Conservation (phyloP, 2,797 vertebrate genomes). For the Triplophysa yarkandensis region DNA sequence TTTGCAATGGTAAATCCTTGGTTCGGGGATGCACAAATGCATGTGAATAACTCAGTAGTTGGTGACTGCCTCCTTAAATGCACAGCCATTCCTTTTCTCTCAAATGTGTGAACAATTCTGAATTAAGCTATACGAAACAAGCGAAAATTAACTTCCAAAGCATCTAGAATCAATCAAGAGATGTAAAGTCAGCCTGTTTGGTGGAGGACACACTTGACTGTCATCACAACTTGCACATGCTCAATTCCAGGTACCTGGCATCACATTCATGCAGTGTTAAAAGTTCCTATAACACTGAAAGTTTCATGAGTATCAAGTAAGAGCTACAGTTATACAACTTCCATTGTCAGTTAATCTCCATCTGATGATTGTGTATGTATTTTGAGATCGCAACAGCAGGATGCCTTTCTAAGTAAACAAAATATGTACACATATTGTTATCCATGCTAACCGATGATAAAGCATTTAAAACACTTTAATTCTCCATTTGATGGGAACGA, state of each 20-base stretch:
- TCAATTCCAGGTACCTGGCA: conserved; percentile 36
- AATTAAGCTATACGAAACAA: not conserved
- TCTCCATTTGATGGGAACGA: conserved; percentile 59
- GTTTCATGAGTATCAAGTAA: conserved; percentile 22
- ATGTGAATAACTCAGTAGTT: not conserved
- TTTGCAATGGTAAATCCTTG: not conserved
- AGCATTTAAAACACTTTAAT: conserved; percentile 48
- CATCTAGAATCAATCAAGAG: conserved; percentile 42
- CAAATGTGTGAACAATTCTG: not conserved
- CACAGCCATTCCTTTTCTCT: not conserved
- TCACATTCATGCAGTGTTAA: conserved; percentile 51
- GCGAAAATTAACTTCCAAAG: not conserved
- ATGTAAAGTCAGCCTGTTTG: conserved; percentile 28
- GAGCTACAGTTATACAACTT: not conserved
- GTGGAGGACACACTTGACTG: conserved; percentile 14
- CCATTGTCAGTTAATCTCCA: too few relatives aligned
- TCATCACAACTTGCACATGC: conserved; percentile 46
- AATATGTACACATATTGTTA: conserved; percentile 1
- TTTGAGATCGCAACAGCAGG: not conserved
- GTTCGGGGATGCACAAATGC: not conserved
- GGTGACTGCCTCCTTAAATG: not conserved
- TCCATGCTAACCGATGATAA: conserved; percentile 22
- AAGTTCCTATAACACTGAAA: conserved; percentile 18
- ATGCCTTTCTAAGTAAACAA: not conserved
- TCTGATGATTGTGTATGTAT: not conserved